Base-by-base conservation (phyloP, 1,140 invertebrate genomes). In the Drosophila jambulina region DNA sequence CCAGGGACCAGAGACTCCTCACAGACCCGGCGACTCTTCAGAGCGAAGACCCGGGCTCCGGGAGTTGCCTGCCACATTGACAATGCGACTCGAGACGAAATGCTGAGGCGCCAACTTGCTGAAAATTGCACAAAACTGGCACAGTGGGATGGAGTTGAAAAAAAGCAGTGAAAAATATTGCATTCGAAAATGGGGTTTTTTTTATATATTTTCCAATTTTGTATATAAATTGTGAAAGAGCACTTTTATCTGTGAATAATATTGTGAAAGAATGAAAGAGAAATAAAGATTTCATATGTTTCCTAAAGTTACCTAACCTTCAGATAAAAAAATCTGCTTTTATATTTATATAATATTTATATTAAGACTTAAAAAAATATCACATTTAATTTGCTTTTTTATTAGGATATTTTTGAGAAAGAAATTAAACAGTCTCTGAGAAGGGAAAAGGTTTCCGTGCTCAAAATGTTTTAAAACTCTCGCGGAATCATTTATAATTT, bases 1-100 rank as follows among this genome's bases (percentile, higher is more conserved):
- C 61, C 49, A 48, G 60, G 43, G 59, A 57, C 59, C 56, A 29
- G 38, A 63, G 51, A 51, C 65, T n/a, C 54, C 46, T 29, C 53
- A 34, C 43, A 25, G 59, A 34, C 45, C n/a, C 32, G 59, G 59
- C 17, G 29, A 54, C 59, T 62, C 53, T 56, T 38, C 21, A 13
- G 9, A 56, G 53, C n/a, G 32, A 56, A 71, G 60, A 67, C 56
- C 29, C 34, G 46, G 34, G 62, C 64, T 45, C 49, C 27, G 48
- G 58, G 40, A 58, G 51, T 19, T 70, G 69, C 43, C 49, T 32
- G 49, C 27, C 43, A 59, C 48, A 72, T 71, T 71, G 67, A 72
- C 43, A 72, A 72, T 38, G 60, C 34, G 43, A 21, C 19, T 32
- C 25, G 25, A 67, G 61, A n/a, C 32, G 23, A 68, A 23, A 9